These are phyloP conservation scores for Clusia tigrina DNA, from an alignment of 2,888 invertebrate species.

Conservation along the genomic window DNA sequence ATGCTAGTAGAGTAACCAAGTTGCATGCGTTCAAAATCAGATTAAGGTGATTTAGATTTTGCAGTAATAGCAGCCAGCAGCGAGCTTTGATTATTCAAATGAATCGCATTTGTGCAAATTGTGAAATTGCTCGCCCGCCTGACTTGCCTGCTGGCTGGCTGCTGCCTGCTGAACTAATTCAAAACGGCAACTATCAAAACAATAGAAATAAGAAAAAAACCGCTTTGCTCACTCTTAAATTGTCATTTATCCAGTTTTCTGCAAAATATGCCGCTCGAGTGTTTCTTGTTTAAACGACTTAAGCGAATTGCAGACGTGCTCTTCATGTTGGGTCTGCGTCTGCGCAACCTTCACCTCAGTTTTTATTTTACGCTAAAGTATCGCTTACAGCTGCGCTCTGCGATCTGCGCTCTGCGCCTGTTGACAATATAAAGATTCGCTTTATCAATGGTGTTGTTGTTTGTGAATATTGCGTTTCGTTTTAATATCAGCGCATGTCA, in stretches of 20 bases:
- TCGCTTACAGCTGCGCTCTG: slow-evolving; percentile 1
- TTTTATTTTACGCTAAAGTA: not conserved
- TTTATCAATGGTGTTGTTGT: not conserved
- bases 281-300: not conserved
- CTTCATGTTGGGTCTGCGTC: not conserved
- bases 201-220: slow-evolving; percentile 4
- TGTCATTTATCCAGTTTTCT: not conserved
- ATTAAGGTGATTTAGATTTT: slow-evolving; percentile 40
- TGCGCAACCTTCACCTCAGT: slow-evolving; percentile 15
- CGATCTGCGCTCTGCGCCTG: no score
- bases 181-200: not conserved
- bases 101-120: slow-evolving; percentile 25
- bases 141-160: no score
- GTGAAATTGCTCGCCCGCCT: no score
- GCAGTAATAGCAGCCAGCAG: no score
- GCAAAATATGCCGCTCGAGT: not conserved
- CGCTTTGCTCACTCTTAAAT: not conserved
- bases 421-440: no score
- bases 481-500: not conserved
- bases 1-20: slow-evolving; percentile 18
- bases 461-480: not conserved
- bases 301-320: no score
- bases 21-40: slow-evolving; percentile 36
- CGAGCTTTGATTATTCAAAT: slow-evolving; percentile 22
- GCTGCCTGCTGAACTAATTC: not conserved